Base-by-base conservation (phyloP, 1,140 invertebrate genomes). In the Oncopeltus fasciatus region DNA sequence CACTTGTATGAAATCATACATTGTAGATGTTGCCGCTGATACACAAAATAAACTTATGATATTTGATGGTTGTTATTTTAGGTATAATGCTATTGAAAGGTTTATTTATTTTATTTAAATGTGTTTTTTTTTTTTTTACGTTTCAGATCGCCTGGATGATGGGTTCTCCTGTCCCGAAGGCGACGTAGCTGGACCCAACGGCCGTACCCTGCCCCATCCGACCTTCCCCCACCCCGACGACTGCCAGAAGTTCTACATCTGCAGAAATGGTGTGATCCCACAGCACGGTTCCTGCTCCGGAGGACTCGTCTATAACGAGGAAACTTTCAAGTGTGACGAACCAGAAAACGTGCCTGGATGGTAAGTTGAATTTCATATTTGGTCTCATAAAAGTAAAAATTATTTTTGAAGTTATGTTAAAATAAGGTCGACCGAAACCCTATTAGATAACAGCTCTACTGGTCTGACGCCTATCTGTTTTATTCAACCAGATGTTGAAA, bases 191-290 rank as follows among this genome's bases (percentile, higher is more conserved):
- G 84, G 84, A 4, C 82, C 82, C 8, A 83, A 82, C 61, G 85
- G 85, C 16, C 77, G 84, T 59, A 77, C 80, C 11, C 73, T 87
- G 1, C 86, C 86, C 1, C 86, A 91, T 72, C 86, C 87, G 0
- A 87, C 86, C 0, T 90, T 86, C 74, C 80, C 87, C 2, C 85
- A 90, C 73, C 83, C 86, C 0, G 84, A 86, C 33, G 88, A 92
- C 71, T 92, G 88, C 70, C 82, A 85, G 66, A 88, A 87, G 69
- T 90, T 90, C 73, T 91, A 90, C 75, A 88, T 90, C 64, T 90
- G 88, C 73, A 75, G 86, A 46, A 87, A 88, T 67, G 86, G 86
- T 2, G 78, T 87, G 1, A 79, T 81, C 62, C 86, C 88, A 0
- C 83, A 89, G 70, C 81, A 85, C 65, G 85, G 85, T 8, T 83